Conservation (phyloP, 1,140 invertebrate species). For the Catajapyx aquilonaris region DNA sequence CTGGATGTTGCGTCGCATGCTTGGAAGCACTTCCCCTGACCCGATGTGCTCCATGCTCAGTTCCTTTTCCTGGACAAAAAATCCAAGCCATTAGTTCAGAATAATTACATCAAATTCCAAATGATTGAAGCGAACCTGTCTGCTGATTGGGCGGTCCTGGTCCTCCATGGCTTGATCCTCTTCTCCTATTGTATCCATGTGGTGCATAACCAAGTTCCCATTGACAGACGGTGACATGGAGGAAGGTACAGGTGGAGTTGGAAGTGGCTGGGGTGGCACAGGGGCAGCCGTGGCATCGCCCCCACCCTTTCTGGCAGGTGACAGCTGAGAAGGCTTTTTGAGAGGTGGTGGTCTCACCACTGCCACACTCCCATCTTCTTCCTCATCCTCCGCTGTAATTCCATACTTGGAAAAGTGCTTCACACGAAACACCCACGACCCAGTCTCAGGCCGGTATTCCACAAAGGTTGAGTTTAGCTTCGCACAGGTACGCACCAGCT, state of each 20-base stretch:
- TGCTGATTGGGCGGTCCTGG: background rate
- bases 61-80: too few species aligned
- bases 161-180: background rate
- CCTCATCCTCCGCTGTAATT: constrained; percentile 72
- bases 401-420: constrained; percentile 96
- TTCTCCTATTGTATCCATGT: background rate
- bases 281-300: background rate
- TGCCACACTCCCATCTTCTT: constrained; percentile 28
- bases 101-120: background rate
- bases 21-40: constrained; percentile 33
- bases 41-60: constrained; percentile 24
- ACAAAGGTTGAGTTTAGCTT: constrained; percentile 77
- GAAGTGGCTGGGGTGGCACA: background rate
- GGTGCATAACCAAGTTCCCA: too few species aligned
- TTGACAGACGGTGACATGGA: background rate
- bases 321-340: background rate
- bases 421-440: constrained; percentile 87
- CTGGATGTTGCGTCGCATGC: constrained; percentile 48
- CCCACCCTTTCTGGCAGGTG: background rate
- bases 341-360: background rate
- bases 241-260: background rate
- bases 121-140: background rate
- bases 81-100: background rate
- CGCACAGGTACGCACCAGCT: constrained; percentile 57
- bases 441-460: constrained; percentile 84